Percentiles rank a stretch among this genome's conserved stretches.
phyloP scores from a whole-genome alignment of 53 echinoderm and acorn worm species.

The Astropecten irregularis region DNA sequence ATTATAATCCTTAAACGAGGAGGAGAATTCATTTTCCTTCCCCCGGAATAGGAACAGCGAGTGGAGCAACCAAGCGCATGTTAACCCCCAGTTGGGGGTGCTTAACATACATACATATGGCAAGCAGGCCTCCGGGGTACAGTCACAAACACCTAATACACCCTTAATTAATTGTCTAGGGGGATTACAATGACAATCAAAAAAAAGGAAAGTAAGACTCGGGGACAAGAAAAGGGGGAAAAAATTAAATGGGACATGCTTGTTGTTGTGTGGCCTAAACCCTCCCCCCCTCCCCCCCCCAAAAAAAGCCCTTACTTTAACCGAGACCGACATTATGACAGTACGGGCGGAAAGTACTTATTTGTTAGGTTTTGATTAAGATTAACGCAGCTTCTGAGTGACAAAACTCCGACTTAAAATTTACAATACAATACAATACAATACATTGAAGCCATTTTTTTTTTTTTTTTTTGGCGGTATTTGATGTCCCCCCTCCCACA shows the following conservation, averaged over 20 bases:
- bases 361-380: slow-evolving; percentile 43
- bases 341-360: slow-evolving; percentile 19
- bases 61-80: slow-evolving; percentile 3
- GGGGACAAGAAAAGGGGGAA: neutral
- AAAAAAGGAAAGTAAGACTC: neutral
- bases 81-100: slow-evolving; percentile 18
- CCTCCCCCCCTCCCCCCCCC: too few relatives aligned
- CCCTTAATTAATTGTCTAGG: slow-evolving; percentile 48
- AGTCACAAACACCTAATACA: slow-evolving; percentile 19
- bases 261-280: too few relatives aligned
- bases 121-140: slow-evolving; percentile 7
- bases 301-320: too few relatives aligned
- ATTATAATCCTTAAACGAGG: too few relatives aligned
- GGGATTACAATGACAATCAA: slow-evolving; percentile 34
- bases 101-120: slow-evolving; percentile 31
- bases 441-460: too few relatives aligned
- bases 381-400: slow-evolving; percentile 35
- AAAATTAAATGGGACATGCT: slow-evolving; percentile 22
- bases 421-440: too few relatives aligned
- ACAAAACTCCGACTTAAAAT: too few relatives aligned
- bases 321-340: too few relatives aligned
- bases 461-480: too few relatives aligned
- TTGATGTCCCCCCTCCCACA: too few relatives aligned
- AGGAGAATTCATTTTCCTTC: too few relatives aligned
- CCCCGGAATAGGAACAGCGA: slow-evolving; percentile 13